phyloP scores from a whole-genome alignment of 2,113 vertebrate species.

The Thomomys bottae region DNA sequence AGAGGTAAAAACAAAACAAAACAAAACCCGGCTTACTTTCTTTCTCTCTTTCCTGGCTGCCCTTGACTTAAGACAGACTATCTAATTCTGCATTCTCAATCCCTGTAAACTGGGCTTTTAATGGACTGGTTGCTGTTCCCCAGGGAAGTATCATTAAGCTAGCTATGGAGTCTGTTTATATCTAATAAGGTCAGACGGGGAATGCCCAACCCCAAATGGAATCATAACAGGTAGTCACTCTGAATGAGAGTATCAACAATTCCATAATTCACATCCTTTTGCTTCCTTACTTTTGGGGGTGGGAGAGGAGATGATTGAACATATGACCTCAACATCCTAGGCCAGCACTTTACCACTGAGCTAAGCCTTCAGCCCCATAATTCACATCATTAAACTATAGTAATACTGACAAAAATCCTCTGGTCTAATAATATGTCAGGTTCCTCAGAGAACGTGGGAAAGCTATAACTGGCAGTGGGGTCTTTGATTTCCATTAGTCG shows the following conservation, averaged over 20 bases:
- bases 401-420: background rate
- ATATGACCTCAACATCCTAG: too few relatives aligned
- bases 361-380: background rate
- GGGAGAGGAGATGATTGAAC: too few relatives aligned
- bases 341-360: too few relatives aligned
- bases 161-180: conserved; percentile 2
- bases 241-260: conserved; percentile 39
- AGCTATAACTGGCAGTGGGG: background rate
- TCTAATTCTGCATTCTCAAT: background rate
- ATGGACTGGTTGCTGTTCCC: conserved; percentile 13
- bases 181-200: conserved; percentile 61
- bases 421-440: conserved; percentile 42
- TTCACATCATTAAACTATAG: conserved; percentile 61
- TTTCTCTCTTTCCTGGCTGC: conserved; percentile 22
- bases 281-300: too few relatives aligned
- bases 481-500: background rate
- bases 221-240: conserved; percentile 40
- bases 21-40: background rate
- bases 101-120: background rate
- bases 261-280: conserved; percentile 30
- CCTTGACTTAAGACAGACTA: background rate
- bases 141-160: background rate
- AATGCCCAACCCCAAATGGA: background rate
- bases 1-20: conserved; percentile 23
- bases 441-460: conserved; percentile 20